Conservation (phyloP, 2,113 vertebrate species). For the Chionis minor region DNA sequence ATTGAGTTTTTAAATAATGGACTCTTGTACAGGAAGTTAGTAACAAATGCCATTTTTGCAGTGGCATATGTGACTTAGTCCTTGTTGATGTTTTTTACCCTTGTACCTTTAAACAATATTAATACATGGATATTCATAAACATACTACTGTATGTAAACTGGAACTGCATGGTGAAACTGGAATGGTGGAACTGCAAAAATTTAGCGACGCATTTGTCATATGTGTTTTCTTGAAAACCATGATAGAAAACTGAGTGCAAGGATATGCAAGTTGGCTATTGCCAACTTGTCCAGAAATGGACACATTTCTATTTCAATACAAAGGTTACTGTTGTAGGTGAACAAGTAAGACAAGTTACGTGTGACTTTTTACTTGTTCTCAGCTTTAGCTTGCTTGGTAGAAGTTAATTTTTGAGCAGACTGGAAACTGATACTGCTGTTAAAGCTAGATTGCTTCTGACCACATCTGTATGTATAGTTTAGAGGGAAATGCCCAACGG, state of each 20-base stretch:
- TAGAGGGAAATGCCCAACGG: not conserved
- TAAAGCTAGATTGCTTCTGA: not conserved
- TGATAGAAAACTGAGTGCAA: not conserved
- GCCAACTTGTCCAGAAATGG: too few relatives aligned
- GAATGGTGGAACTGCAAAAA: not conserved
- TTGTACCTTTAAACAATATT: not conserved
- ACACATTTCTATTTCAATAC: not conserved
- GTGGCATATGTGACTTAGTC: not conserved
- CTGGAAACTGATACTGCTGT: not conserved
- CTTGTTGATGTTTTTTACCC: not conserved
- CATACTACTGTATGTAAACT: not conserved
- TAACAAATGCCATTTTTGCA: not conserved
- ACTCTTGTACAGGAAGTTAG: not conserved
- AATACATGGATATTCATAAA: not conserved
- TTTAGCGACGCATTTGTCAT: not conserved
- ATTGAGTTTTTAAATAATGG: not conserved
- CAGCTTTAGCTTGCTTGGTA: not conserved
- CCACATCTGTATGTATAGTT: not conserved
- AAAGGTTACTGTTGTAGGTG: not conserved
- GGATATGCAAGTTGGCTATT: not conserved
- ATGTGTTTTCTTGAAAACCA: not conserved
- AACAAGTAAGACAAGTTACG: not conserved
- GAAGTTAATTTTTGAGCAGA: not conserved
- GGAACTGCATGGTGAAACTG: too few relatives aligned
- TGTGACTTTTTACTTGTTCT: not conserved